Conservation (phyloP, 1,140 invertebrate genomes). For the Magallana gigas region DNA sequence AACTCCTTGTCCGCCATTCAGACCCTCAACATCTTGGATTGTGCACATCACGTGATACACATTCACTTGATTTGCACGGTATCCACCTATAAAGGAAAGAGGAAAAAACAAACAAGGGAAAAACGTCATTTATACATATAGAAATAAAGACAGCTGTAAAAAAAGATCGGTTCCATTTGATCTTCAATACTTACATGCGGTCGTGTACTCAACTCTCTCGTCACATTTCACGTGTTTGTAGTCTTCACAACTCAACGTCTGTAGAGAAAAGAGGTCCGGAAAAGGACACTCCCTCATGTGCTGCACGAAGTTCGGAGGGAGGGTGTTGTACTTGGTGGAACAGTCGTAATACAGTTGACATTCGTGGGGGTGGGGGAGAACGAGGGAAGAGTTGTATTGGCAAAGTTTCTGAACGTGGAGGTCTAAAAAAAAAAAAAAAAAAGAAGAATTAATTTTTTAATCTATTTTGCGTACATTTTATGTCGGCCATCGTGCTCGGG, state of each 20-base stretch:
- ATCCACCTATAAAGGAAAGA: neutral
- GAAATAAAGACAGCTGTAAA: too few relatives aligned
- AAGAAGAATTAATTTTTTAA: too few relatives aligned
- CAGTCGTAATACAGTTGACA: slow-evolving; percentile 68
- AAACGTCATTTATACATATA: too few relatives aligned
- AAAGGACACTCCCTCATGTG: slow-evolving; percentile 64
- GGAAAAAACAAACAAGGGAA: too few relatives aligned
- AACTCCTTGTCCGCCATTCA: neutral
- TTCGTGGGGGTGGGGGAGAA: slow-evolving; percentile 57
- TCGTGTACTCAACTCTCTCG: slow-evolving; percentile 58
- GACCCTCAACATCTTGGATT: neutral
- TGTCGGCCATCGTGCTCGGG: too few relatives aligned
- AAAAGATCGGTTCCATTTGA: too few relatives aligned
- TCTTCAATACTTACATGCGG: slow-evolving; percentile 60
- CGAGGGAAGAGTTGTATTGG: neutral
- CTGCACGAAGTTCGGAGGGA: slow-evolving; percentile 57
- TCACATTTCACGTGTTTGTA: slow-evolving; percentile 63
- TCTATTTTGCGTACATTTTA: too few relatives aligned
- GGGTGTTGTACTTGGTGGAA: slow-evolving; percentile 55
- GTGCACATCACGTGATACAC: slow-evolving; percentile 15
- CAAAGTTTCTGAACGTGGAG: slow-evolving; percentile 18
- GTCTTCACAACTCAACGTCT: slow-evolving; percentile 61
- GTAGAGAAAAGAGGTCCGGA: slow-evolving; percentile 63
- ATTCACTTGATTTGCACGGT: neutral
- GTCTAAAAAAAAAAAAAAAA: neutral